Base-by-base conservation (phyloP, 1,140 invertebrate species). In the Papilio polytes region DNA sequence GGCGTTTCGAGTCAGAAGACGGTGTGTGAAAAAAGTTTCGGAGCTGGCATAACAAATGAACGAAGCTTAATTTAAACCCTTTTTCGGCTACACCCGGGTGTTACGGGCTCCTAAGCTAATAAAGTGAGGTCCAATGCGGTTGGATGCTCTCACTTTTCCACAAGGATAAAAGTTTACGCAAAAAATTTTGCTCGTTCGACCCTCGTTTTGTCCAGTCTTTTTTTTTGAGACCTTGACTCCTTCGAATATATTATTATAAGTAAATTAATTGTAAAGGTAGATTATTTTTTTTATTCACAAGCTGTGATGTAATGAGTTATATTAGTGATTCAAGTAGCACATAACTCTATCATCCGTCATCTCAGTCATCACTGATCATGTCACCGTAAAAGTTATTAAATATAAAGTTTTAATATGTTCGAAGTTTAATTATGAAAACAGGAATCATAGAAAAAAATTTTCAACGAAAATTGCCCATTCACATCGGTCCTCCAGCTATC, bases 391-490 rank as follows among this genome's bases (percentile, higher is more conserved):
- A 26, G 13, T 51, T 20, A 26, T 8, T 51, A 48, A 48, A 74
- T 15, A 74, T 10, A n/a, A 20, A 48, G 31, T 36, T 36, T 36
- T 36, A 36, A 36, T 36, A 36, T 36, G 4, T 3, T 36, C 4
- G 4, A 36, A 36, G 31, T 36, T 36, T 3, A 36, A 36, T 36
- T 36, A 36, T 36, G 31, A 36, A 36, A 36, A 76, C 44, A 48
- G 15, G 44, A 31, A 20, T 74, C 73, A 22, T 26, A 48, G n/a
- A 48, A 76, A 51, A 70, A 76, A 53, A 76, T 76, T 31, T 13
- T 46, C 74, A 48, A 20, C 13, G 74, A 76, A 76, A 51, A 76
- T 76, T 48, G 20, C 31, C 74, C 44, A 76, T 76, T 76, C 74
- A 53, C 46, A 51, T 76, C 46, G 44, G 10, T 46, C 44, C 44